These are phyloP conservation scores for Hypotaenidia okinawae DNA, from an alignment of 2,797 vertebrate species.

Conservation along the genomic window DNA sequence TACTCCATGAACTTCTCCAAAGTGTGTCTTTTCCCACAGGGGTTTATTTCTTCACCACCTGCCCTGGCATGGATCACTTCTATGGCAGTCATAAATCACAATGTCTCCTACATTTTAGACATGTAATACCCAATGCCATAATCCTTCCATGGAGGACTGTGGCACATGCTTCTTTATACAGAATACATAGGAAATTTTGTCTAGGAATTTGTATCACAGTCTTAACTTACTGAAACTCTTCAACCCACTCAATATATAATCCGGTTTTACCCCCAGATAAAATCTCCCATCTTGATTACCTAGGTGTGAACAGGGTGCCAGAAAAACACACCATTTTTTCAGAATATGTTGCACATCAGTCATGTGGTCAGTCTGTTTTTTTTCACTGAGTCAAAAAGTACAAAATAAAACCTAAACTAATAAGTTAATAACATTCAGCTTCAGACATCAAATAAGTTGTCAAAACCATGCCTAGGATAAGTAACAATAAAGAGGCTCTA, in stretches of 20 bases:
- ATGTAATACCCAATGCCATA: neutral
- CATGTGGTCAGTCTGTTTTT: neutral
- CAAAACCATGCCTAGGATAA: neutral
- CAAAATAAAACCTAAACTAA: neutral
- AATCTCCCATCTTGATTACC: neutral
- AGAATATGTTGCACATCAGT: neutral
- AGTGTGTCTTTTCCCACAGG: too few species aligned
- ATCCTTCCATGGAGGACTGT: neutral
- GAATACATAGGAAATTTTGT: neutral
- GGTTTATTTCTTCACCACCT: too few species aligned
- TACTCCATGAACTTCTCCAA: too few species aligned
- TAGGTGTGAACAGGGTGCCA: neutral
- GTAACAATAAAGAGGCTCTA: neutral
- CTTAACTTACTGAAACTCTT: neutral
- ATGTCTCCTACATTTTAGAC: neutral
- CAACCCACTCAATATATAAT: neutral
- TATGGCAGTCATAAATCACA: too few species aligned
- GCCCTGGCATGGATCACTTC: too few species aligned
- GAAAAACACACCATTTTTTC: neutral
- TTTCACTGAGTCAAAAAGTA: neutral
- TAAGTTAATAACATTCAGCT: neutral
- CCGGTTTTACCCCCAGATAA: fast-evolving
- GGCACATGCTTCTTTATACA: neutral
- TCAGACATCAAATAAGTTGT: neutral
- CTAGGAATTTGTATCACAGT: fast-evolving